Evolutionary conservation across 1,140 invertebrate species (phyloP).

Genomic region (Chironomus striatipennis): DNA sequence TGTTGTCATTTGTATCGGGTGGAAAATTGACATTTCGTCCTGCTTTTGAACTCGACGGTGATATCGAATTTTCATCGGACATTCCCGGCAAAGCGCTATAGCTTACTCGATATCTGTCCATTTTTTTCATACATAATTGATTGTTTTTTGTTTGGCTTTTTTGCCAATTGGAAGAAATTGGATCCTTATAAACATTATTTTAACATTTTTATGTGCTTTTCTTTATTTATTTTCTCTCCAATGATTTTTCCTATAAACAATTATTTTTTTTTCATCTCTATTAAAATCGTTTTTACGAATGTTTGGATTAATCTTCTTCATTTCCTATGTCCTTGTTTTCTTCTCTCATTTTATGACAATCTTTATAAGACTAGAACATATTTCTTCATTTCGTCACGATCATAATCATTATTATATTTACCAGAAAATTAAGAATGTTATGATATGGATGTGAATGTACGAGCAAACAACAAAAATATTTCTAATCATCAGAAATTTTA

Average conservation of each 20-base stretch:
- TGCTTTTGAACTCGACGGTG: slow-evolving; percentile 36
- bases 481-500: no score
- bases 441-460: no score
- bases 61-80: slow-evolving; percentile 39
- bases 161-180: slow-evolving; percentile 6
- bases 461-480: no score
- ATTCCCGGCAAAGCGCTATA: slow-evolving; percentile 37
- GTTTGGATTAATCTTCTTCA: not conserved
- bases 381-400: no score
- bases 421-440: no score
- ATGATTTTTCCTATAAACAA: not conserved
- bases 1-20: slow-evolving; percentile 50
- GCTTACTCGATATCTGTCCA: slow-evolving; percentile 39
- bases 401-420: no score
- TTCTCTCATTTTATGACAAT: no score
- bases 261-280: not conserved
- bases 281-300: not conserved
- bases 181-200: not conserved
- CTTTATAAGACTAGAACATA: no score
- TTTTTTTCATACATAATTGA: slow-evolving; percentile 26
- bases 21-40: slow-evolving; percentile 62
- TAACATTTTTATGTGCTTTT: not conserved
- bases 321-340: not conserved
- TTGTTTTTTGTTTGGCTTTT: slow-evolving; percentile 11
- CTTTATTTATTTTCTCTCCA: not conserved